Evolutionary conservation across 2,113 vertebrate species (phyloP), one percentile per base, ranked within the genome.

Genomic region (Sceloporus tristichus): DNA sequence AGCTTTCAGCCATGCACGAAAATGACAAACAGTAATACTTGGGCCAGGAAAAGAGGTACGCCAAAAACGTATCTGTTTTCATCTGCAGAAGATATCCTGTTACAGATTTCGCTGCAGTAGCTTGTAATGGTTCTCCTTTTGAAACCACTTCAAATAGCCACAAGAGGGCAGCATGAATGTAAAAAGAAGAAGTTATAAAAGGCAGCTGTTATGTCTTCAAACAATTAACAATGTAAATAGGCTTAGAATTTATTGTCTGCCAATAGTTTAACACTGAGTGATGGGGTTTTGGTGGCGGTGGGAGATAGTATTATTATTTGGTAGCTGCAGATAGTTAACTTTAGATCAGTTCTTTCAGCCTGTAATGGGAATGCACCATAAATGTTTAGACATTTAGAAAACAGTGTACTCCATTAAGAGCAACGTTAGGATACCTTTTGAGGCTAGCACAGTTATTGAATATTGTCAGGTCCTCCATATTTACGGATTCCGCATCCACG

Each of bases 161-260:
- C 89, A 86, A 78, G 89, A 86, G 80, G 89, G 89, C 79, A 90
- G 89, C 79, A 86, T 70, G 42, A 86, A 90, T 82, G 70, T 86
- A 82, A 86, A 34, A 86, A 65, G 85, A 74, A 79, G 25, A 71
- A 71, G 68, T 71, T 71, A 29, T 66, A 82, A 8, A 59, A n/a
- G 34, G 42, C 4, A 25, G 23, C 13, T 19, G n/a, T 23, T 8
- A n/a, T 74, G 75, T 27, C 38, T 65, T 85, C 11, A 2, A 48
- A 85, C 29, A 75, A 62, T 23, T n/a, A 38, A n/a, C 40, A 38
- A 53, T 68, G 9, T 78, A 62, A 62, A 27, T 23, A 25, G 1
- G 9, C 7, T 53, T 25, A 23, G 14, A 48, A 73, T 56, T 54
- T 73, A 71, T 54, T 48, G 29, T 10, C 66, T 34, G 27, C 6